Evolutionary conservation across 2,797 vertebrate genomes (phyloP).

Genomic region (Labroides dimidiatus): DNA sequence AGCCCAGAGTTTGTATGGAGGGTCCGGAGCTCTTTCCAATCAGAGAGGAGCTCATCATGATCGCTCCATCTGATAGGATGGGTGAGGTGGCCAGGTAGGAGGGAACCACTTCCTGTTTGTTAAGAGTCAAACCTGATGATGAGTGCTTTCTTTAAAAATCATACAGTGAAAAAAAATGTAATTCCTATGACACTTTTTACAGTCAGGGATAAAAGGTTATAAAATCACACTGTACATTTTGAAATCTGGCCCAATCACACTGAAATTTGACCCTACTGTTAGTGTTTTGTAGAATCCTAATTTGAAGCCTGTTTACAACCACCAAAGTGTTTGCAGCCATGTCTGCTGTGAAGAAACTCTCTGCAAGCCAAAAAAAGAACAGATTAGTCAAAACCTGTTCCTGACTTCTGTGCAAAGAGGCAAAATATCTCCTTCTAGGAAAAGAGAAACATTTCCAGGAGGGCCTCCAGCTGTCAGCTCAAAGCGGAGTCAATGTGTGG

Average conservation of each 20-base stretch:
- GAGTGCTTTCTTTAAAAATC: background rate
- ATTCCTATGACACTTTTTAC: no score
- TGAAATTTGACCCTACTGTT: conserved; percentile 17
- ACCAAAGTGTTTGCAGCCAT: conserved; percentile 19
- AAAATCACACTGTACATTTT: background rate
- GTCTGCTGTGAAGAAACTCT: conserved; percentile 9
- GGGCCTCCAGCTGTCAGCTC: background rate
- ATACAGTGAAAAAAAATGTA: no score
- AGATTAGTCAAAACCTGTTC: conserved; percentile 30
- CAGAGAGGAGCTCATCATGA: conserved; percentile 85
- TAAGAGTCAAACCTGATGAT: conserved; percentile 1
- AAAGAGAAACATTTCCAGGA: conserved; percentile 59
- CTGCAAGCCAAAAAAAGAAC: background rate
- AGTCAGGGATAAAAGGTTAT: no score
- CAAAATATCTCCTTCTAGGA: conserved; percentile 54
- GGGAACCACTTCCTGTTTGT: conserved; percentile 89
- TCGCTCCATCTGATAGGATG: conserved; percentile 86
- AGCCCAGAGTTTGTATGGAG: conserved; percentile 61
- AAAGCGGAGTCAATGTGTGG: conserved; percentile 21
- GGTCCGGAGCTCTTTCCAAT: conserved; percentile 78
- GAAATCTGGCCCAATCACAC: background rate
- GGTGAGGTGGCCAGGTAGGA: conserved; percentile 94
- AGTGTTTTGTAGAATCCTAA: conserved; percentile 21
- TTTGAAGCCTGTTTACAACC: conserved; percentile 9
- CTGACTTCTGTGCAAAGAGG: conserved; percentile 43